Percentiles rank a stretch among this genome's conserved stretches.
These are phyloP conservation scores for Montipora foliosa DNA, from an alignment of 64 coral and sea anemone genomes.

Conservation along the genomic window DNA sequence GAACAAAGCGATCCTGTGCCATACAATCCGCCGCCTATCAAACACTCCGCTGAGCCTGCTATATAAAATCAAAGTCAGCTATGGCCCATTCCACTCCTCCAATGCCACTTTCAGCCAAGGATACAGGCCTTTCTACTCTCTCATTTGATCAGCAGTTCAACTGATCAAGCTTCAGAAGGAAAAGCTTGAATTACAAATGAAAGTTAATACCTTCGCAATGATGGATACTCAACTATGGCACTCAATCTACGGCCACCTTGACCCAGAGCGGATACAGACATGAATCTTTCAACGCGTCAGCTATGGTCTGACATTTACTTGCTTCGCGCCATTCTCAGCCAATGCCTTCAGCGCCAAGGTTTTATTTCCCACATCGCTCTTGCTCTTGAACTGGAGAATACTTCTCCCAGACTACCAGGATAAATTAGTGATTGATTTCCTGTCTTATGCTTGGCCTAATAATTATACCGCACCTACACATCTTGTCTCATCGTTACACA, in stretches of 20 bases:
- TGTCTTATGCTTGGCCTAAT: constrained; percentile 21
- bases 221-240: too few relatives aligned
- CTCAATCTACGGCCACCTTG: not conserved
- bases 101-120: not conserved
- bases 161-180: constrained; percentile 20
- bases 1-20: not conserved
- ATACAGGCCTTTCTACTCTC: not conserved
- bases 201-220: not conserved
- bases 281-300: not conserved
- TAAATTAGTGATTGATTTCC: not conserved
- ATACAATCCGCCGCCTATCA: not conserved
- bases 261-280: constrained; percentile 14
- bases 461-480: not conserved
- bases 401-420: not conserved
- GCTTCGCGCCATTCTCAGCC: not conserved
- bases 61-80: not conserved
- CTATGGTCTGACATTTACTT: not conserved
- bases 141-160: constrained; percentile 31
- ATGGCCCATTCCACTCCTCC: not conserved
- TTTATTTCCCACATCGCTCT: not conserved
- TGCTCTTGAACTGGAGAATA: not conserved
- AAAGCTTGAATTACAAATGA: constrained; percentile 9
- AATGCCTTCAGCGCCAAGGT: constrained; percentile 18
- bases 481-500: not conserved
- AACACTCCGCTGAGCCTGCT: not conserved